Conservation (phyloP, 2,888 invertebrate species). For the Drosophila anceps region DNA sequence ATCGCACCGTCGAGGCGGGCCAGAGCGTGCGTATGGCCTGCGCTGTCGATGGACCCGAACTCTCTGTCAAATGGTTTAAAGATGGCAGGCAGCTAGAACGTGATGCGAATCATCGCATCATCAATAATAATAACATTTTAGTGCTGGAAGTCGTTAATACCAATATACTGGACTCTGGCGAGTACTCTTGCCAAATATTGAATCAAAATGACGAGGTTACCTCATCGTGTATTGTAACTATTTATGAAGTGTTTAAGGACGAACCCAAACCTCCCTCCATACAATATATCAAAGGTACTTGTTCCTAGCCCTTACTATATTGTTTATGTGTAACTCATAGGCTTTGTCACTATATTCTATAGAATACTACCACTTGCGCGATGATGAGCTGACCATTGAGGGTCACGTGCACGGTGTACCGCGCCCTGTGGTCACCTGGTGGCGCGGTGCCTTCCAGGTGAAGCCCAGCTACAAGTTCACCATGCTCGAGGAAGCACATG, state of each 20-base stretch:
- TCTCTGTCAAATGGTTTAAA: conserved; percentile 91
- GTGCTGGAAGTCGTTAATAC: conserved; percentile 87
- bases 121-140: conserved; percentile 87
- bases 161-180: conserved; percentile 88
- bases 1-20: conserved; percentile 91
- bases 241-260: conserved; percentile 90
- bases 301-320: conserved; percentile 33
- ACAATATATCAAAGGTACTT: conserved; percentile 88
- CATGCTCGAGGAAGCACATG: conserved; percentile 84
- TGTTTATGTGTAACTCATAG: conserved; percentile 13
- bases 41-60: conserved; percentile 90
- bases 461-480: conserved; percentile 84
- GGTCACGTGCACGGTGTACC: conserved; percentile 85
- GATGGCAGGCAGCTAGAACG: conserved; percentile 87
- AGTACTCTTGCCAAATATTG: conserved; percentile 89
- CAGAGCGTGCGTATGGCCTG: conserved; percentile 92
- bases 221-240: conserved; percentile 90
- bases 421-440: conserved; percentile 83
- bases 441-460: conserved; percentile 82
- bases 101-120: conserved; percentile 85
- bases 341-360: conserved; percentile 31
- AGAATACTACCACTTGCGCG: conserved; percentile 86
- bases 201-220: conserved; percentile 91
- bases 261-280: conserved; percentile 91
- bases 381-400: conserved; percentile 88